Evolutionary conservation across 2,888 invertebrate genomes (phyloP).

Genomic region (Drosophila silvestris): DNA sequence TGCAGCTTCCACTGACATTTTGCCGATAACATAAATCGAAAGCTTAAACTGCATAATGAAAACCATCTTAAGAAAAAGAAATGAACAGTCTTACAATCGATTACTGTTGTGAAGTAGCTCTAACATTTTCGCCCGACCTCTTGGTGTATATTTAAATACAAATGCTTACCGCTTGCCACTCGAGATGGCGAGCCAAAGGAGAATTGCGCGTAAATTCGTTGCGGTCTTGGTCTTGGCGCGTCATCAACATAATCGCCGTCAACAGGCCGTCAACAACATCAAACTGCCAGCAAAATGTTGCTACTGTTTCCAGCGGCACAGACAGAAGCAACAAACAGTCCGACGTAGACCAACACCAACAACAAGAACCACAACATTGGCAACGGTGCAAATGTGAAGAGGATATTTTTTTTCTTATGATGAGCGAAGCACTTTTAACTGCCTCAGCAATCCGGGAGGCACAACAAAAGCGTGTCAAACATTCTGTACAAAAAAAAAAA

Average conservation of each 20-base stretch:
- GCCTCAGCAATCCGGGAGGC: slow-evolving; percentile 40
- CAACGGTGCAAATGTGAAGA: slow-evolving; percentile 65
- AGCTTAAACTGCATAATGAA: neutral
- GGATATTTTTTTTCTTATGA: slow-evolving; percentile 58
- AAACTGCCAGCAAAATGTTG: slow-evolving; percentile 77
- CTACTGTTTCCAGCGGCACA: slow-evolving; percentile 68
- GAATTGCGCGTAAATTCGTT: slow-evolving; percentile 81
- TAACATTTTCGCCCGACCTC: slow-evolving; percentile 40
- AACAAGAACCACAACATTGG: slow-evolving; percentile 53
- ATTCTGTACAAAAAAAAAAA: slow-evolving; percentile 30
- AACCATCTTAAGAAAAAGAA: neutral
- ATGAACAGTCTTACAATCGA: neutral
- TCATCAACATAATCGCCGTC: slow-evolving; percentile 81
- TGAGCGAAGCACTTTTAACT: slow-evolving; percentile 67
- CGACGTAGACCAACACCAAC: slow-evolving; percentile 25
- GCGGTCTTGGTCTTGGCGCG: slow-evolving; percentile 71
- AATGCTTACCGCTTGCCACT: slow-evolving; percentile 62
- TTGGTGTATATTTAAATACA: slow-evolving; percentile 51
- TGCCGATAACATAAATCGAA: neutral
- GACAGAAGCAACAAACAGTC: slow-evolving; percentile 41
- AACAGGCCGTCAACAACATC: slow-evolving; percentile 79
- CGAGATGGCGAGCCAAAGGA: slow-evolving; percentile 54
- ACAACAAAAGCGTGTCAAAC: slow-evolving; percentile 73
- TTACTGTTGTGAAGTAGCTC: neutral
- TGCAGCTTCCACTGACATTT: neutral